Conservation (phyloP, 1,140 invertebrate genomes). For the Globodera ellingtonae region DNA sequence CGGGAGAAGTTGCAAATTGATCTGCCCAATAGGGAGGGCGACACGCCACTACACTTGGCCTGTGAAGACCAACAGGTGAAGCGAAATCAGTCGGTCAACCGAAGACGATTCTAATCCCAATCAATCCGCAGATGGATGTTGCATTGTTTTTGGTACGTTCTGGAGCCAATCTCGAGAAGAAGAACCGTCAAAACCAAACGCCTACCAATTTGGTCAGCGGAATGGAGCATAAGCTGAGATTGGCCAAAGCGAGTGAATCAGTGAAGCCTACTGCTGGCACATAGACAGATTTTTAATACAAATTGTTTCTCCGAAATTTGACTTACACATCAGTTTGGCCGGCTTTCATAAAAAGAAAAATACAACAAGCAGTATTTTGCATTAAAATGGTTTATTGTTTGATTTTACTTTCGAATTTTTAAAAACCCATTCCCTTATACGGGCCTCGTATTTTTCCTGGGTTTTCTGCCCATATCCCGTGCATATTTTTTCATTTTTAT, state of each 20-base stretch:
- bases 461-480: no score
- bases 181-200: constrained; percentile 78
- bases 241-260: constrained; percentile 28
- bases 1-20: constrained; percentile 62
- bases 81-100: no score
- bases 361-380: no score
- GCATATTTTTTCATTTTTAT: no score
- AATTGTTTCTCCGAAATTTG: background rate
- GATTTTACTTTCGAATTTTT: no score
- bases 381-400: no score
- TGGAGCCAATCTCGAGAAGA: constrained; percentile 73
- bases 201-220: constrained; percentile 75
- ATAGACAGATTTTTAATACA: background rate
- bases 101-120: no score
- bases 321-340: no score
- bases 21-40: constrained; percentile 75
- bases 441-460: no score
- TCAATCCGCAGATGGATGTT: constrained; percentile 56
- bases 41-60: constrained; percentile 79
- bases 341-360: no score
- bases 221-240: constrained; percentile 30
- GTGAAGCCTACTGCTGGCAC: background rate
- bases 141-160: constrained; percentile 77
- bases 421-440: no score
- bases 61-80: constrained; percentile 75